These are phyloP conservation scores for Galemys pyrenaicus DNA, from an alignment of 2,113 vertebrate genomes.

Conservation along the genomic window DNA sequence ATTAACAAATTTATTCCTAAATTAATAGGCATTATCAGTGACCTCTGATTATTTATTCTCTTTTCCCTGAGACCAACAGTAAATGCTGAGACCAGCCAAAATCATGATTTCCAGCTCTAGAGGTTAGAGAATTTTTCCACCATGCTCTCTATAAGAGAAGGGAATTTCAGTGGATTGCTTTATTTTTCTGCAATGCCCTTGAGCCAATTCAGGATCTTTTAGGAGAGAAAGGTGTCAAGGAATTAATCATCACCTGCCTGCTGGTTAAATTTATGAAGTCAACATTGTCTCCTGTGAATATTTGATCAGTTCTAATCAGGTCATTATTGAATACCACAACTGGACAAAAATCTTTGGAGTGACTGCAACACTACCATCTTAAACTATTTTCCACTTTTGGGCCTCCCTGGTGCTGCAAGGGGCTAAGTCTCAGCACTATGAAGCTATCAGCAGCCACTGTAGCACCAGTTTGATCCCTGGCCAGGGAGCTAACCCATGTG, in stretches of 20 bases:
- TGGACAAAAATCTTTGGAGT: conserved; percentile 58
- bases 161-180: conserved; percentile 52
- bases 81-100: conserved; percentile 57
- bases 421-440: too few relatives aligned
- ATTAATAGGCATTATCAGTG: conserved; percentile 67
- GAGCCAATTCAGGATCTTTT: conserved; percentile 50
- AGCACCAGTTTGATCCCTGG: too few relatives aligned
- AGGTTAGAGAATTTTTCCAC: conserved; percentile 70
- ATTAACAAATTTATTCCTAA: conserved; percentile 64
- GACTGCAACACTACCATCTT: not conserved
- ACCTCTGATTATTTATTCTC: conserved; percentile 62
- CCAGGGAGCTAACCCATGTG: too few relatives aligned
- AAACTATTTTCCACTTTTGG: conserved; percentile 64
- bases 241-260: conserved; percentile 78
- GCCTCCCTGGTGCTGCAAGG: too few relatives aligned
- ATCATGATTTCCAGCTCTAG: conserved; percentile 56
- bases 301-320: conserved; percentile 75
- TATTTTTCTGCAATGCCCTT: conserved; percentile 58
- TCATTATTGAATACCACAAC: conserved; percentile 70
- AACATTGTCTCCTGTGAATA: conserved; percentile 67
- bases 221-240: conserved; percentile 62
- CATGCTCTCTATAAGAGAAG: conserved; percentile 57
- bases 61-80: conserved; percentile 33
- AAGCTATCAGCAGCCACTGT: too few relatives aligned
- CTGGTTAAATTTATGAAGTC: conserved; percentile 72